phyloP scores from a whole-genome alignment of 2,797 vertebrate genomes.

The Liparis tanakae region DNA sequence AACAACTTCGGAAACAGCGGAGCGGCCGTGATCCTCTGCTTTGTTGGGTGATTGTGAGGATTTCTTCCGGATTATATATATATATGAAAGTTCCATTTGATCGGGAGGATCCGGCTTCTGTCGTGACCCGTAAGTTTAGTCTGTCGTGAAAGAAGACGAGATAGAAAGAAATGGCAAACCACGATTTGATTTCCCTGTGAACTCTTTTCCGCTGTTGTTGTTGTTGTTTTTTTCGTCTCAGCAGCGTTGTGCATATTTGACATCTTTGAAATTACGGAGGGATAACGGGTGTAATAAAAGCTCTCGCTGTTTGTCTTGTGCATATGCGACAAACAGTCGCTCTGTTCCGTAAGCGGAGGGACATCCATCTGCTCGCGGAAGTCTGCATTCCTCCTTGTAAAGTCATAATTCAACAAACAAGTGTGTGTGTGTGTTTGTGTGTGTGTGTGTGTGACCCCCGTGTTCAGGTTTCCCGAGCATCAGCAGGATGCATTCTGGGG shows the following conservation, averaged over 20 bases:
- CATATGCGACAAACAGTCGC: background rate
- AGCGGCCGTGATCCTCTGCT: conserved; percentile 6
- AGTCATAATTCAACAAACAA: conserved; percentile 20
- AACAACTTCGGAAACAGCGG: background rate
- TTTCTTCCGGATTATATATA: conserved; percentile 27
- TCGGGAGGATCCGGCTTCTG: conserved; percentile 31
- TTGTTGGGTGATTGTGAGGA: conserved; percentile 30
- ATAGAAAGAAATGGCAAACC: background rate
- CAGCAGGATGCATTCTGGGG: conserved; percentile 7
- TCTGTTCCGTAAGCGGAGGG: background rate
- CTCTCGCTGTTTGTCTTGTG: background rate
- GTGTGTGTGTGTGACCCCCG: conserved; percentile 29
- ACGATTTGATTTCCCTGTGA: background rate
- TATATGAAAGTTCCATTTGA: conserved; percentile 39
- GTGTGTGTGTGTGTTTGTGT: background rate
- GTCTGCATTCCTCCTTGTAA: background rate
- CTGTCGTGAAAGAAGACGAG: background rate
- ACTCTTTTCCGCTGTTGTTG: background rate
- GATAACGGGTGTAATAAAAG: background rate
- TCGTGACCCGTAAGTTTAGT: conserved; percentile 1
- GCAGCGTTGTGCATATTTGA: background rate
- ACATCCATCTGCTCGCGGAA: background rate
- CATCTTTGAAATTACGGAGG: conserved; percentile 6
- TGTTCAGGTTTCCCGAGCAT: conserved; percentile 47
- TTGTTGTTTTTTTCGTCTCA: background rate